Conservation (phyloP, 2,888 invertebrate species). For the Neocrepidodera transversa region DNA sequence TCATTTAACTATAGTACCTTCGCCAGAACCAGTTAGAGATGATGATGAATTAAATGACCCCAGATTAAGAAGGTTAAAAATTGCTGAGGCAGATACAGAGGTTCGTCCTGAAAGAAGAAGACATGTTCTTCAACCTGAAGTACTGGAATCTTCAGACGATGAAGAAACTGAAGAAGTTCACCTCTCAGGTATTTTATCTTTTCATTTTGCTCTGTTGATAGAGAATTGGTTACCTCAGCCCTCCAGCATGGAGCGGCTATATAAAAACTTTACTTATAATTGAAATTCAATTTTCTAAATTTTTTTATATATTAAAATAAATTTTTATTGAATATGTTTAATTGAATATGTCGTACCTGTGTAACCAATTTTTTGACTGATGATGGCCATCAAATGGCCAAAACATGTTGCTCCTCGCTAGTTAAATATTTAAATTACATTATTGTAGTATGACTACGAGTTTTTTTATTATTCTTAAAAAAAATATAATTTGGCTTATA, state of each 20-base stretch:
- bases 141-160: constrained; percentile 68
- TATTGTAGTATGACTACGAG: no score
- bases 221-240: no score
- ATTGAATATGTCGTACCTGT: no score
- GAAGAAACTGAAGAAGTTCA: constrained; percentile 62
- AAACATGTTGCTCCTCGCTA: no score
- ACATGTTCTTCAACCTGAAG: constrained; percentile 74
- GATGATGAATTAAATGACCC: constrained; percentile 76
- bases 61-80: constrained; percentile 74
- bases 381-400: no score
- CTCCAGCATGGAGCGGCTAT: no score
- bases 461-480: no score
- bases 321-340: no score
- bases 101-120: constrained; percentile 66
- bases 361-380: no score
- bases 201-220: neutral
- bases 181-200: constrained; percentile 45
- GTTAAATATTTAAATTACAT: no score
- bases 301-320: neutral
- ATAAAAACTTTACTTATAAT: no score
- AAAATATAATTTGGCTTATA: no score
- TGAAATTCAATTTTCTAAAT: neutral
- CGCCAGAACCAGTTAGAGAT: constrained; percentile 53
- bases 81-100: constrained; percentile 62
- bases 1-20: constrained; percentile 55